A percentile compares a stretch with the other conserved stretches of the same genome.
phyloP scores from a whole-genome alignment of 2,113 vertebrate species.

The Uropsilus gracilis region DNA sequence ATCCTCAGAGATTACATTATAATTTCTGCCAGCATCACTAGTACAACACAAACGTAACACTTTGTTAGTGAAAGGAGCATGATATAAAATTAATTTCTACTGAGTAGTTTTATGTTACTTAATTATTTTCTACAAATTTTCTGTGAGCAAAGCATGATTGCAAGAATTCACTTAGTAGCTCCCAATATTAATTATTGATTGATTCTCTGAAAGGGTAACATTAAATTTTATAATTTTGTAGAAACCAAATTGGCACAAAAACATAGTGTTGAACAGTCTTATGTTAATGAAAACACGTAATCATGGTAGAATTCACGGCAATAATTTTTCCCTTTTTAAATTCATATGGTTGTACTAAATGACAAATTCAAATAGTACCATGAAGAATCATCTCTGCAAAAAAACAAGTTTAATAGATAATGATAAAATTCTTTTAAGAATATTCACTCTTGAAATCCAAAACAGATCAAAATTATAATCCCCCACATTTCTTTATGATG shows the following conservation, averaged over 20 bases:
- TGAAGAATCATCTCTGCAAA: neutral
- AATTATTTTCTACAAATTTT: neutral
- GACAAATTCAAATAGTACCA: neutral
- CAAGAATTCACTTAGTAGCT: neutral
- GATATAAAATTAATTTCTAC: constrained; percentile 41
- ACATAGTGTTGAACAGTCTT: neutral
- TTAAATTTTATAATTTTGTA: neutral
- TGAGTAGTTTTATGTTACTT: neutral
- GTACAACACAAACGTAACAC: neutral
- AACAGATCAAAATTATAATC: neutral
- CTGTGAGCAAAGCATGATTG: neutral
- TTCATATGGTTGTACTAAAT: neutral
- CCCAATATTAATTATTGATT: constrained; percentile 16
- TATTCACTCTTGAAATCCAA: neutral
- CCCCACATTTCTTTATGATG: neutral
- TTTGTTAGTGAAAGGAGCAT: neutral
- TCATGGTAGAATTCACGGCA: neutral
- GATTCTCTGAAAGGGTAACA: neutral
- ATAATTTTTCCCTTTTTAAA: neutral
- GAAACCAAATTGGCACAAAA: neutral
- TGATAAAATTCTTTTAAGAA: neutral
- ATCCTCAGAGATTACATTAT: constrained; percentile 11
- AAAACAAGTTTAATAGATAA: constrained; percentile 17
- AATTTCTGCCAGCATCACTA: constrained; percentile 21
- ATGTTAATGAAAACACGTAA: neutral